Evolutionary conservation across 2,888 invertebrate genomes (phyloP), one percentile per base, ranked within the genome.

Genomic region (Scaptomyza polygonia): DNA sequence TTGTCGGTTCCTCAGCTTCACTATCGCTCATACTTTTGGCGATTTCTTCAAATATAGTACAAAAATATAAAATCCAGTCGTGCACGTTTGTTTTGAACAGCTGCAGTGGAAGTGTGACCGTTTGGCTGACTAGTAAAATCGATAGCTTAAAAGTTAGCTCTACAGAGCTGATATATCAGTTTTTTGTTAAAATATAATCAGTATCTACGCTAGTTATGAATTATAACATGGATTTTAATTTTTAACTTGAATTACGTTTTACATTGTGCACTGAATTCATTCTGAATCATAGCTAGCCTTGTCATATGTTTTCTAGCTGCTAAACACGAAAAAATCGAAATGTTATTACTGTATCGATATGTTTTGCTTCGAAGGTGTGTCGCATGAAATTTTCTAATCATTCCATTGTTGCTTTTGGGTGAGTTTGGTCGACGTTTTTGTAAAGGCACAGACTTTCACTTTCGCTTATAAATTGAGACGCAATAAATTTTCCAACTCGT

Each of bases 21-120:
- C 57, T 81, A 21, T 89, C 91, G 59, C 87, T 89, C 91, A 91
- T 91, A 40, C 56, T 72, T 52, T 11, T 44, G 6, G 8, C 7
- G 2, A 16, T 16, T 36, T 8, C 6, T 6, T 6, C 1, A 8
- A 44, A n/a, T 43, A 9, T 27, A 16, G 42, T 36, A 29, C 0
- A 36, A 75, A 48, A 34, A 39, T 11, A 9, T 47, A n/a, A 49
- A 44, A 11, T 29, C 34, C 7, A n/a, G 7, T 21, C 40, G 55
- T 52, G 73, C 80, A 81, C 85, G 85, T 81, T 83, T 78, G 71
- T 71, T 81, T 62, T 68, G 57, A 74, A 63, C 71, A 74, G 62
- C 67, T 74, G 73, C 3, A 5, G 18, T 8, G 1, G 3, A 8
- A 47, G 48, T 70, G 70, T 62, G 55, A 14, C 69, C 51, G 29